Base-by-base conservation (phyloP, 2,888 invertebrate species). In the Plagodis pulveraria region DNA sequence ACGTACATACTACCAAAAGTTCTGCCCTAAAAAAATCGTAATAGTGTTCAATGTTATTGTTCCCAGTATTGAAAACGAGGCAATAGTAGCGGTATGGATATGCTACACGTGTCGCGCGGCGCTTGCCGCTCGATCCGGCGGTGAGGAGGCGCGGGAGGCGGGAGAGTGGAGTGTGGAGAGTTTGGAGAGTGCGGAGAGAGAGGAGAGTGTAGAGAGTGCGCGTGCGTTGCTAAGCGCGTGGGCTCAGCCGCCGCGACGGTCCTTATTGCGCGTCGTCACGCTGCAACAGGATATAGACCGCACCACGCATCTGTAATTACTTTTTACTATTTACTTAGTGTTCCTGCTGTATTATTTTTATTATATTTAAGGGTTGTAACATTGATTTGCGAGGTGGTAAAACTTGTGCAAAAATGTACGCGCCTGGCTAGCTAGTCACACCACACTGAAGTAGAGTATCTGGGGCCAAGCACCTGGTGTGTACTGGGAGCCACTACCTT, bases 21-120 rank as follows among this genome's bases (percentile, higher is more conserved):
- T 22, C 1, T 22, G 22, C 22, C 4, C 4, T 22, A 22, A 22
- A 22, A 22, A 22, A 22, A 22, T 22, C 4, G n/a, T 22, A 22
- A 4, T 22, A 22, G 4, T 22, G 22, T 2, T 22, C 22, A 22
- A 22, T 22, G 4, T 22, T 10, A 6, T 40, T 40, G 9, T 49
- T 68, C 22, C 0, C 69, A 90, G 91, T 56, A 63, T 74, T 0
- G 78, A 82, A 9, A 74, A 86, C 61, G 89, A 89, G 45, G 71
- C 71, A 0, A 84, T 89, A 45, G 56, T 86, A 45, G 80, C 81
- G 0, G 69, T 85, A 10, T 91, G 90, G 90, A 80, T 89, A 41
- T 88, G 89, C 72, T 77, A 69, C 53, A 67, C 79, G 45, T 73
- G 78, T 9, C 84, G 88, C 50, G 51, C 66, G 1, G 73, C 71